These are phyloP conservation scores for Carettochelys insculpta DNA, from an alignment of 2,113 vertebrate species.

Conservation along the genomic window DNA sequence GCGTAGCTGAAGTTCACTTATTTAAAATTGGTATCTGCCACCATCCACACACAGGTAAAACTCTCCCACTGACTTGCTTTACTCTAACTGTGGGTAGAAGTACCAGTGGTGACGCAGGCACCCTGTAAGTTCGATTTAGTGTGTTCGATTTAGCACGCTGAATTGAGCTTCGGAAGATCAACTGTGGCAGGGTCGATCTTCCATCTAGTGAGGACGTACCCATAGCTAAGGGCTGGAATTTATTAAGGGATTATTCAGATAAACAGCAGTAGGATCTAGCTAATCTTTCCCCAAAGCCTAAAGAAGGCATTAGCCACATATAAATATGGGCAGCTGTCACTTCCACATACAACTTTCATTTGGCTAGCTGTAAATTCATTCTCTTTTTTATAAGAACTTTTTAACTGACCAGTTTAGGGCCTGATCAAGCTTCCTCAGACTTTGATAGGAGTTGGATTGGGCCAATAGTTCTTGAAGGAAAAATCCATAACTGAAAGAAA, in stretches of 20 bases:
- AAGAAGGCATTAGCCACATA: neutral
- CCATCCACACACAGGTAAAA: too few species aligned
- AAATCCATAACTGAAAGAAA: neutral
- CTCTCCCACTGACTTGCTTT: too few species aligned
- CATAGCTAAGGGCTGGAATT: neutral
- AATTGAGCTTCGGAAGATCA: too few species aligned
- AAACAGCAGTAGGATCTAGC: conserved; percentile 36
- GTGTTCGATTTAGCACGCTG: too few species aligned
- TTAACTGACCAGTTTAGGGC: neutral
- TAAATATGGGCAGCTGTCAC: conserved; percentile 23
- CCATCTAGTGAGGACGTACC: too few species aligned
- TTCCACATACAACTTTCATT: conserved; percentile 8
- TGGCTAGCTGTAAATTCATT: neutral
- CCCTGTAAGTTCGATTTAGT: too few species aligned
- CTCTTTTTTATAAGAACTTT: conserved; percentile 4
- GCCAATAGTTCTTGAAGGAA: neutral
- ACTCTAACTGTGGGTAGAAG: too few species aligned
- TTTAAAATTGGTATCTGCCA: too few species aligned
- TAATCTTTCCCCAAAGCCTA: conserved; percentile 34
- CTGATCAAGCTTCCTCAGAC: neutral
- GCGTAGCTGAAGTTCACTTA: too few species aligned
- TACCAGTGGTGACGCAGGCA: too few species aligned
- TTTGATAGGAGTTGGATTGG: neutral
- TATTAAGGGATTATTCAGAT: conserved; percentile 21
- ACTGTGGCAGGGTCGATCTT: too few species aligned